Conservation (phyloP, 1,140 invertebrate species). For the Leptestheria dahalacensis region DNA sequence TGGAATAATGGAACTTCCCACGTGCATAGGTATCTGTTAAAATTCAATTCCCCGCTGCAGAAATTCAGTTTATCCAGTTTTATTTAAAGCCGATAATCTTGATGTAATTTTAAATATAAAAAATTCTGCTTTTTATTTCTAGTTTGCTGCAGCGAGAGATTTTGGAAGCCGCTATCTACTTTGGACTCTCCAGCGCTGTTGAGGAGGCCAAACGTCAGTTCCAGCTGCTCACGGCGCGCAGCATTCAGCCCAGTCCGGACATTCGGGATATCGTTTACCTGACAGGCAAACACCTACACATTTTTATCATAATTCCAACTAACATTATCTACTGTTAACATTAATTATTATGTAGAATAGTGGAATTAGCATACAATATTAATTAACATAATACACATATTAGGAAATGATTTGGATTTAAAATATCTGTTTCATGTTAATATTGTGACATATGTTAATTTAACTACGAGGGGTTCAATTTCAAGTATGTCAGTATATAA, state of each 20-base stretch:
- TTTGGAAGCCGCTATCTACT: conserved; percentile 41
- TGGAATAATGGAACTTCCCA: conserved; percentile 50
- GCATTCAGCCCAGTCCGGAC: conserved; percentile 43
- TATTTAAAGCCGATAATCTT: neutral
- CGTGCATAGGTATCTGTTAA: conserved; percentile 40
- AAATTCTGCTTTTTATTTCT: conserved; percentile 10
- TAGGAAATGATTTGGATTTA: neutral
- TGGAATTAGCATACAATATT: neutral
- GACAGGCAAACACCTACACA: conserved; percentile 35
- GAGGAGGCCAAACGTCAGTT: conserved; percentile 44
- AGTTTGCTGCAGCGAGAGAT: conserved; percentile 41
- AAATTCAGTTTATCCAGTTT: neutral
- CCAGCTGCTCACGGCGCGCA: conserved; percentile 44
- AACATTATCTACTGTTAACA: neutral
- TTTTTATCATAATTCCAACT: neutral
- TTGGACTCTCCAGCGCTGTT: conserved; percentile 43
- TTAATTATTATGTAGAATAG: neutral
- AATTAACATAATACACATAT: neutral
- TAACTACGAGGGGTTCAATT: neutral
- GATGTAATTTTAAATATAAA: neutral
- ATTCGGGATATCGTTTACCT: conserved; percentile 56
- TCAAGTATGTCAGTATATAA: neutral
- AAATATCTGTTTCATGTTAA: neutral
- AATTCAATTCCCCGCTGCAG: too few relatives aligned
- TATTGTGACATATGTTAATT: neutral